Conservation (phyloP, 1,140 invertebrate genomes). For the Formica exsecta region DNA sequence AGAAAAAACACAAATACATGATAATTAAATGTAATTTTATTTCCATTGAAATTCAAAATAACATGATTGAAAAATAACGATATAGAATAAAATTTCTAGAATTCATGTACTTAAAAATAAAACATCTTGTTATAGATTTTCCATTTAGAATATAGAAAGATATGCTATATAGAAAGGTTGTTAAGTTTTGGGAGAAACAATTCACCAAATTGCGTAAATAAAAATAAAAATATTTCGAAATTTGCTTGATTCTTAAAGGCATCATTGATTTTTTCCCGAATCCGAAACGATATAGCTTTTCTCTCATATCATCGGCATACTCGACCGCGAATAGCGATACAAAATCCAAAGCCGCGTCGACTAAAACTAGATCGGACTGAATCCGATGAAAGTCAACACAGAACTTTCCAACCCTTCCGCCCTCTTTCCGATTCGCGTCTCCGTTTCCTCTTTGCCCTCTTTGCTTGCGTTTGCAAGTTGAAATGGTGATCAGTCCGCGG, state of each 20-base stretch:
- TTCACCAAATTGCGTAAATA: neutral
- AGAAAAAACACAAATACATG: neutral
- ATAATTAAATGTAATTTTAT: constrained; percentile 31
- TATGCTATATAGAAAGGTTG: neutral
- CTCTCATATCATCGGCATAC: neutral
- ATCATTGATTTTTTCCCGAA: neutral
- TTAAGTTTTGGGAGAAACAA: neutral
- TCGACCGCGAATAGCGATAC: constrained; percentile 4
- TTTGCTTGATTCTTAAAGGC: neutral
- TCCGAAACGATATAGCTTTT: neutral
- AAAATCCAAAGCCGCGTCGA: constrained; percentile 1
- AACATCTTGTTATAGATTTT: neutral
- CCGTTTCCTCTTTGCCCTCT: neutral
- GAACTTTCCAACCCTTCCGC: constrained; percentile 34
- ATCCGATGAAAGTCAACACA: constrained; percentile 63
- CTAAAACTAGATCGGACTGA: constrained; percentile 62
- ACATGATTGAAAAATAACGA: neutral
- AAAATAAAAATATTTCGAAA: neutral
- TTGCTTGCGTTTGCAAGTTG: constrained; percentile 5
- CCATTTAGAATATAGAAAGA: neutral
- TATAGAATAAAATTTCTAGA: constrained; percentile 2
- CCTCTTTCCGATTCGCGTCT: constrained; percentile 38
- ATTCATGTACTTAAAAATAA: constrained; percentile 9
- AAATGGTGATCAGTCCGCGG: constrained; percentile 55
- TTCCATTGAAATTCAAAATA: neutral